phyloP scores from a whole-genome alignment of 2,113 vertebrate genomes.

The Ariopsis seemanni region DNA sequence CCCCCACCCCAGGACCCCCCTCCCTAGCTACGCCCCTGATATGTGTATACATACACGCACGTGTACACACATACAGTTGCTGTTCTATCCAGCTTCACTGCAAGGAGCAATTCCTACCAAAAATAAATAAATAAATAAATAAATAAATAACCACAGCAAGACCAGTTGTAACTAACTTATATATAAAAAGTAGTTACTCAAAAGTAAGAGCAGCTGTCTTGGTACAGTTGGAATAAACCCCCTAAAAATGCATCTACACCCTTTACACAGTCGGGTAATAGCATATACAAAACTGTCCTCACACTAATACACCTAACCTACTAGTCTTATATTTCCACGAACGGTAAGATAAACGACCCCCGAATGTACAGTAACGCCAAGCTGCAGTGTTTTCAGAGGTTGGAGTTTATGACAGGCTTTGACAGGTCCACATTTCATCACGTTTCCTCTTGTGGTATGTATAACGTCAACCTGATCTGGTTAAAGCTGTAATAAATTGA shows the following conservation, averaged over 20 bases:
- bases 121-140: not conserved
- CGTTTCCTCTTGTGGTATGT: not conserved
- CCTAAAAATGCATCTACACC: not conserved
- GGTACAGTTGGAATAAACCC: not conserved
- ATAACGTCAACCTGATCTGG: not conserved
- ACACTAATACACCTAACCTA: not conserved
- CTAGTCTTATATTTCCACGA: not conserved
- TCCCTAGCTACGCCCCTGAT: too few relatives aligned
- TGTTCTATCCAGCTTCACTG: constrained; percentile 1
- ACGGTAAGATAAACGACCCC: not conserved
- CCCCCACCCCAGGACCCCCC: too few relatives aligned
- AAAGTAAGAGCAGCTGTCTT: not conserved
- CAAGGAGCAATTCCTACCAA: constrained; percentile 50
- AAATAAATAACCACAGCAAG: not conserved
- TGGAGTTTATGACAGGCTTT: constrained; percentile 21
- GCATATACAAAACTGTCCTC: not conserved
- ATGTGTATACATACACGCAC: too few relatives aligned
- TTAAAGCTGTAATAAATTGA: constrained; percentile 8
- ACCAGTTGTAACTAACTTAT: not conserved
- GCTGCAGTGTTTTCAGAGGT: constrained; percentile 11
- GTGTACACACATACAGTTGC: not conserved
- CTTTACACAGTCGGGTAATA: not conserved
- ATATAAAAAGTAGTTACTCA: not conserved
- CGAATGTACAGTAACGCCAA: not conserved
- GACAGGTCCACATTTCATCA: constrained; percentile 19